These are phyloP conservation scores for Diceros bicornis DNA, from an alignment of 2,797 vertebrate genomes.

Conservation along the genomic window DNA sequence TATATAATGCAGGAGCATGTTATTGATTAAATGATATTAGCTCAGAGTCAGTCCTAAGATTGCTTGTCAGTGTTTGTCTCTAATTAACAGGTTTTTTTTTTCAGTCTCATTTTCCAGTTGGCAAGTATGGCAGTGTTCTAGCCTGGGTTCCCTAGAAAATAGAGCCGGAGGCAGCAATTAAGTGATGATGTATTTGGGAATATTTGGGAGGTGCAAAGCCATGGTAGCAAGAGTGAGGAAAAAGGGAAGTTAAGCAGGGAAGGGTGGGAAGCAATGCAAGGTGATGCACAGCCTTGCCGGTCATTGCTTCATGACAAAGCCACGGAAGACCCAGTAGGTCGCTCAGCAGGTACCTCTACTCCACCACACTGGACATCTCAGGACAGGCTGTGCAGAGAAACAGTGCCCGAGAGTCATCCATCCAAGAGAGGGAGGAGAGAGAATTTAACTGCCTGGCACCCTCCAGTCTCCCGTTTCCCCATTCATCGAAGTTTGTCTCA, in stretches of 20 bases:
- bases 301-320: background rate
- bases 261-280: background rate
- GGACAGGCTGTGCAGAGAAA: background rate
- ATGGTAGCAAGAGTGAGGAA: background rate
- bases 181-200: background rate
- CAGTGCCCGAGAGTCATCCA: background rate
- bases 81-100: background rate
- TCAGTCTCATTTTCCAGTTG: background rate
- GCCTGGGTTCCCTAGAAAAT: background rate
- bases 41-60: background rate
- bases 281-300: background rate
- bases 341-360: background rate
- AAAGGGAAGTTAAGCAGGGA: background rate
- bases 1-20: background rate
- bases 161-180: background rate
- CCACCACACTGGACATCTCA: background rate
- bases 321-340: background rate
- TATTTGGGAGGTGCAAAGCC: background rate
- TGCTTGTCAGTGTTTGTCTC: background rate
- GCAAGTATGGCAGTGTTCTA: background rate
- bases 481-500: background rate
- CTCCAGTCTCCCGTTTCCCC: background rate
- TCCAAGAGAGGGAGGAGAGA: background rate
- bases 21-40: background rate
- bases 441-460: background rate